Evolutionary conservation across 2,888 invertebrate species (phyloP), one percentile per base, ranked within the genome.

Genomic region (Melanotus villosus): DNA sequence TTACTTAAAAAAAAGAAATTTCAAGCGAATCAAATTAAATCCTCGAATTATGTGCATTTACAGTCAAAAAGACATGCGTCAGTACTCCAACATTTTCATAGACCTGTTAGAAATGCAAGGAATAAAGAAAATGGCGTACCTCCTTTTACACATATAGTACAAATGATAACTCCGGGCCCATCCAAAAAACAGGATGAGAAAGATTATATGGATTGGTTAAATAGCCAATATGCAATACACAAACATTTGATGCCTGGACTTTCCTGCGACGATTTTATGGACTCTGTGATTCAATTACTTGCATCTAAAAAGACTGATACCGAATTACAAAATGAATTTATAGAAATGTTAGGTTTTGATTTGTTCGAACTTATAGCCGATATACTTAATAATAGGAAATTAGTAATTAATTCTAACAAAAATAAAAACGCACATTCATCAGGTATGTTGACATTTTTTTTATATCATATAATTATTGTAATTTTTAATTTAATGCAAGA

Each of bases 311-410:
- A 79, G 71, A 78, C 80, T 9, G 80, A 81, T 60, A 80, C 84
- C 54, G 93, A 93, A 77, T 85, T 95, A 70, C 92, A 95, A 81
- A 92, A 92, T 80, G 94, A 94, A 83, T 85, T 98, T 16, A 93
- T 97, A 83, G 98, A 98, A 78, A 85, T 97, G 2, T 87, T 97
- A 19, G 98, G 98, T 0, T 96, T 93, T 82, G 95, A 97, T 75
- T 76, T 81, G 21, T 83, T 84, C 70, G 84, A 84, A 71, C 79
- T 84, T 63, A 77, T 84, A 36, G 80, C 77, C 19, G 80, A 81
- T 66, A 79, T 84, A 68, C 78, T 84, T n/a, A 79, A 79, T 64
- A 77, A 84, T 75, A 72, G 83, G 26, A 64, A 75, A 59, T 34
- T 19, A 34, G 19, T 26, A 30, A 36, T 52, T 5, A 45, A 43